Percentiles rank a stretch among this genome's conserved stretches.
phyloP scores from a whole-genome alignment of 2,888 invertebrate species.

The Alentia gelatinosa region DNA sequence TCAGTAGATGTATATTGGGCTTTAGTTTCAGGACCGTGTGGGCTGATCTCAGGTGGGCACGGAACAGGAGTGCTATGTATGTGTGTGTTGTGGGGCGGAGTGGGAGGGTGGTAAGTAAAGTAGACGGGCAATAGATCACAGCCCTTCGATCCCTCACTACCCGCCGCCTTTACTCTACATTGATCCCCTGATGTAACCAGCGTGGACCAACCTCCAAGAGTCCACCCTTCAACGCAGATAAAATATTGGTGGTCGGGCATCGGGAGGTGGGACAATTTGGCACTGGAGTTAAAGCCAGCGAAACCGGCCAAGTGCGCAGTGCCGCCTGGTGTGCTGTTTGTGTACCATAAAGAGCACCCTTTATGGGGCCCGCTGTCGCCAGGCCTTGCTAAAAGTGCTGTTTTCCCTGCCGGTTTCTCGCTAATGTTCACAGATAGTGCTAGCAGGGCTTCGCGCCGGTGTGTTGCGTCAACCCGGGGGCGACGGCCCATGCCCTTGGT shows the following conservation, averaged over 20 bases:
- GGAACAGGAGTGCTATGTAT: too few relatives aligned
- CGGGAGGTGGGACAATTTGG: background rate
- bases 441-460: background rate
- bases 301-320: background rate
- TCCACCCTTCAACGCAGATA: background rate
- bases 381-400: background rate
- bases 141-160: background rate
- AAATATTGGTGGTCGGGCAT: background rate
- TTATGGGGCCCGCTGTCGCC: background rate
- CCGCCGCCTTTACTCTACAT: background rate
- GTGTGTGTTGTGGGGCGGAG: too few relatives aligned
- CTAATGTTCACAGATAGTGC: background rate
- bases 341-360: background rate
- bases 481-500: too few relatives aligned
- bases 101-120: too few relatives aligned
- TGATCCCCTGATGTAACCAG: conserved; percentile 19
- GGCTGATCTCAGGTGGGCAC: too few relatives aligned
- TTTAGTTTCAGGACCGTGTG: too few relatives aligned
- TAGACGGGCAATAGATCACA: background rate
- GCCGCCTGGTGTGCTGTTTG: background rate
- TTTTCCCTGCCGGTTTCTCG: background rate
- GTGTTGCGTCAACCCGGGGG: background rate
- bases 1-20: too few relatives aligned
- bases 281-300: background rate
- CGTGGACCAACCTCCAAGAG: background rate